Evolutionary conservation across 2,888 invertebrate genomes (phyloP).

Genomic region (Epistrophe grossulariae): DNA sequence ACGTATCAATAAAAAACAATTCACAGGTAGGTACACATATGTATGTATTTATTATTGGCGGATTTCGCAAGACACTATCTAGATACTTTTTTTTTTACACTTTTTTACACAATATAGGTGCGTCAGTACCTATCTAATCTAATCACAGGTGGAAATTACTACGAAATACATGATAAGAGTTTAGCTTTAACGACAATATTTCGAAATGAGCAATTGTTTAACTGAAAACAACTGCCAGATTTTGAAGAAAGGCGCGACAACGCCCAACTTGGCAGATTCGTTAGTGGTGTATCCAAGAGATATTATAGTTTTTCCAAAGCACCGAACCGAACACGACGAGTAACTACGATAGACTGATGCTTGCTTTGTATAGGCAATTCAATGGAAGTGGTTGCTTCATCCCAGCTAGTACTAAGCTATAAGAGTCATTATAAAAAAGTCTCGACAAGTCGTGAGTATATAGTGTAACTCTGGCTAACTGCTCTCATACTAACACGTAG

Average conservation of each 20-base stretch:
- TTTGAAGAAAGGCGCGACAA: conserved; percentile 69
- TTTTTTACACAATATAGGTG: conserved; percentile 33
- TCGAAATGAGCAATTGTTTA: conserved; percentile 47
- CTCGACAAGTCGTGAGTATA: conserved; percentile 48
- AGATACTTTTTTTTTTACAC: conserved; percentile 48
- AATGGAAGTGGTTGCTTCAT: conserved; percentile 29
- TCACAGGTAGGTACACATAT: no score
- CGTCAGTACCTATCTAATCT: conserved; percentile 62
- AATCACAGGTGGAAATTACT: conserved; percentile 62
- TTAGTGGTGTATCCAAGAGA: conserved; percentile 31
- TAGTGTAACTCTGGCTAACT: conserved; percentile 11
- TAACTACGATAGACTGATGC: conserved; percentile 71
- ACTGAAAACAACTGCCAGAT: conserved; percentile 18
- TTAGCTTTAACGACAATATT: conserved; percentile 25
- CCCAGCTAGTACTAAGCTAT: conserved; percentile 22
- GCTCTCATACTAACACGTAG: conserved; percentile 67
- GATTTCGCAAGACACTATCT: conserved; percentile 28
- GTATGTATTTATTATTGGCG: conserved; percentile 42
- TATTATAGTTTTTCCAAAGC: conserved; percentile 14
- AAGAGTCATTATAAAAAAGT: conserved; percentile 62
- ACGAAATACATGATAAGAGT: conserved; percentile 56
- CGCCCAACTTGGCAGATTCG: conserved; percentile 65
- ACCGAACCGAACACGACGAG: conserved; percentile 70
- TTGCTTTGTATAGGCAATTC: conserved; percentile 26
- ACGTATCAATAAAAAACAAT: conserved; percentile 10